These are phyloP conservation scores for Callithrix jacchus DNA, from an alignment of 2,113 vertebrate genomes.

Conservation along the genomic window DNA sequence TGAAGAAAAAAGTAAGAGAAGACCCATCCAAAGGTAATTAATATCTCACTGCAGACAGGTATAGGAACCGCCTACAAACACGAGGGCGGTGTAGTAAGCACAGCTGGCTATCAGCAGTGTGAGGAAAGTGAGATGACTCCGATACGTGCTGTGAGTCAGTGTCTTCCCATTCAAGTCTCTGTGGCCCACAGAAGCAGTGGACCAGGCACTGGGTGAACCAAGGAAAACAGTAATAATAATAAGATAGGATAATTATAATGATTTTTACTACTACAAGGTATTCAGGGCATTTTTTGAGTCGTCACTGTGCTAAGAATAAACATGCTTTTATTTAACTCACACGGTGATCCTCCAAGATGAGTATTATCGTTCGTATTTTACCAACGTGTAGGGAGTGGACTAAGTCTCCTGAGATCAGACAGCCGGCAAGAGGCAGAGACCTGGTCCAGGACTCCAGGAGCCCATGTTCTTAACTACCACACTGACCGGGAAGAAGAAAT, in stretches of 20 bases:
- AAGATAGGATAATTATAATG: not conserved
- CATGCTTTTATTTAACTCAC: not conserved
- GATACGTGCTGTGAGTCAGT: not conserved
- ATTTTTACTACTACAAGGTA: too few relatives aligned
- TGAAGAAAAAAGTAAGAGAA: not conserved
- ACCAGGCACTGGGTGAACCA: not conserved
- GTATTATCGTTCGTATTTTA: not conserved
- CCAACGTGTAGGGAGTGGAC: not conserved
- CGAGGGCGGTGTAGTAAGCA: not conserved
- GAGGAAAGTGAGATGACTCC: not conserved
- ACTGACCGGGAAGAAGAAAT: not conserved
- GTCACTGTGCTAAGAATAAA: not conserved
- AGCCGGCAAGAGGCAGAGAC: not conserved
- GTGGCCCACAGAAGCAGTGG: not conserved
- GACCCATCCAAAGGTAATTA: not conserved
- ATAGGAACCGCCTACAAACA: not conserved
- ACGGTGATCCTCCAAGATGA: not conserved
- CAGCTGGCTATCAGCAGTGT: not conserved
- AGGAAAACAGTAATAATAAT: not conserved
- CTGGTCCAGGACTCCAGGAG: not conserved
- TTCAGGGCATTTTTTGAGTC: not conserved
- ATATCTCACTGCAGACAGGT: not conserved
- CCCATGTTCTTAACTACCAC: not conserved
- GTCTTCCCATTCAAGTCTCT: not conserved
- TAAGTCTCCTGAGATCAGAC: not conserved